phyloP scores from a whole-genome alignment of 2,113 vertebrate genomes.

The Hyperopisus bebe region DNA sequence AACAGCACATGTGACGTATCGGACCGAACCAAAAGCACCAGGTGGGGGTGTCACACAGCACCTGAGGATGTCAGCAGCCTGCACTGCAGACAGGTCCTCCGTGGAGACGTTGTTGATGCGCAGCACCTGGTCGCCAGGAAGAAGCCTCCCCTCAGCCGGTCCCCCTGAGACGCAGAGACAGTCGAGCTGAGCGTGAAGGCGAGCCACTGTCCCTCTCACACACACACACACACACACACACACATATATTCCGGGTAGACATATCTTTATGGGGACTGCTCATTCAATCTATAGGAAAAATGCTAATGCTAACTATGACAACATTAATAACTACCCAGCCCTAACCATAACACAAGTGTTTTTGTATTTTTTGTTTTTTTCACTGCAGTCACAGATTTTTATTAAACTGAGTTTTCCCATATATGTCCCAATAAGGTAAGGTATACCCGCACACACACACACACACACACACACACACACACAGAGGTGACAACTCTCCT shows the following conservation, averaged over 20 bases:
- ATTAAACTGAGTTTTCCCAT: too few relatives aligned
- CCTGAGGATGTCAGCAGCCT: slow-evolving; percentile 81
- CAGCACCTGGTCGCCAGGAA: slow-evolving; percentile 82
- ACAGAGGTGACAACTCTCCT: neutral
- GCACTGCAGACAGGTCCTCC: slow-evolving; percentile 70
- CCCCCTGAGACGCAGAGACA: slow-evolving; percentile 60
- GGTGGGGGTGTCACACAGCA: slow-evolving; percentile 35
- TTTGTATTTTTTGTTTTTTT: too few relatives aligned
- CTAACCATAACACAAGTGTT: too few relatives aligned
- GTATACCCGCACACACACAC: too few relatives aligned
- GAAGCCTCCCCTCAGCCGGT: slow-evolving; percentile 82
- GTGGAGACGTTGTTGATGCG: slow-evolving; percentile 71
- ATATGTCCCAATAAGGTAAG: too few relatives aligned
- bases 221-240: slow-evolving; percentile 25
- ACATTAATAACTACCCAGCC: too few relatives aligned
- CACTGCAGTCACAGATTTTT: too few relatives aligned
- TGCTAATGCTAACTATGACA: too few relatives aligned
- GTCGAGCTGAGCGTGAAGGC: neutral
- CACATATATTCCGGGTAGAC: neutral
- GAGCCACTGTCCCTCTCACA: neutral
- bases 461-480: neutral
- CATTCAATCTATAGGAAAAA: too few relatives aligned
- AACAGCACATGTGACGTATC: neutral
- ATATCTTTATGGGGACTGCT: too few relatives aligned
- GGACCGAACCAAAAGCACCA: neutral